Conservation (phyloP, 2,113 vertebrate genomes). For the Psephotus haematonotus region DNA sequence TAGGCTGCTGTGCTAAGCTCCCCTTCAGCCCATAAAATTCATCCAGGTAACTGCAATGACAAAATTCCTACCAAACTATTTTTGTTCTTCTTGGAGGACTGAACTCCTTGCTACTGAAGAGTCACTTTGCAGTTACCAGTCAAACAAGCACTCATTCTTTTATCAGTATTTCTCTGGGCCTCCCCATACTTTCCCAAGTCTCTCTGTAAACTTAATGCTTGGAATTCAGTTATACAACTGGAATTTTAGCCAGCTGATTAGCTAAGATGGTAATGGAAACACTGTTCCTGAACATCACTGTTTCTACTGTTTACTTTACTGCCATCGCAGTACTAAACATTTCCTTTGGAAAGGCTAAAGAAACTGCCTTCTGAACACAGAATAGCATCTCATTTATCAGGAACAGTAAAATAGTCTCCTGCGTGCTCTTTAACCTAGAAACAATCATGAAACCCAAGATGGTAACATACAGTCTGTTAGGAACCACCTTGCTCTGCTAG, state of each 20-base stretch:
- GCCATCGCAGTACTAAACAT: neutral
- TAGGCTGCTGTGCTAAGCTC: conserved; percentile 10
- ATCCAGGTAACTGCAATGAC: neutral
- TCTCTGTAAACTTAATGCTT: neutral
- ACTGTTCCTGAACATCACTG: neutral
- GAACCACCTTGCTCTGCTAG: neutral
- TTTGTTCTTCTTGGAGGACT: neutral
- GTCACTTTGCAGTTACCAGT: neutral
- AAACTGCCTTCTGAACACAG: neutral
- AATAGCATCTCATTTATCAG: neutral
- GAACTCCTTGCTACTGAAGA: neutral
- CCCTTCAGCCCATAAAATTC: conserved; percentile 1
- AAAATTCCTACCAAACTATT: neutral
- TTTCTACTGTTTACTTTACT: neutral
- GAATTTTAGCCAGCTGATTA: neutral
- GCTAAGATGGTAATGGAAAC: neutral
- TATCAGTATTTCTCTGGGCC: neutral
- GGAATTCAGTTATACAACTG: neutral
- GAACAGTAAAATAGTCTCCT: neutral
- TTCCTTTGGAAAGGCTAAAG: neutral
- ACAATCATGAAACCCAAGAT: conserved; percentile 10
- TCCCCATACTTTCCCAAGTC: neutral
- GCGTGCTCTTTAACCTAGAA: neutral
- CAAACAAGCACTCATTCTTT: neutral
- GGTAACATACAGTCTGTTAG: neutral